Evolutionary conservation across 2,888 invertebrate genomes (phyloP).

Genomic region (Enchytraeus crypticus): DNA sequence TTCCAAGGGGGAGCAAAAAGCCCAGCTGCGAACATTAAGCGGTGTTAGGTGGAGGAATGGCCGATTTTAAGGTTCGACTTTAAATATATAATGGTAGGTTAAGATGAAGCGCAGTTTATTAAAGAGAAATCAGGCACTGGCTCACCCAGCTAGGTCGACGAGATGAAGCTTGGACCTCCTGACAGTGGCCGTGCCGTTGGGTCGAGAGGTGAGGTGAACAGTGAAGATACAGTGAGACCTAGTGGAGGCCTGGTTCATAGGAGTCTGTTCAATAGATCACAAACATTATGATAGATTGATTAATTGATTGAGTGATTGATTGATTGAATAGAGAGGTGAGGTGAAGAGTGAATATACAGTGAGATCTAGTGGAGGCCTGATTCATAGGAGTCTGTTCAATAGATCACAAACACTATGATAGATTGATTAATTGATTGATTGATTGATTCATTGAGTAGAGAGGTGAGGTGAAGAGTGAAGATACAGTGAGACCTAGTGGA

Average conservation of each 20-base stretch:
- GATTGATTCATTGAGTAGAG: constrained; percentile 43
- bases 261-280: constrained; percentile 46
- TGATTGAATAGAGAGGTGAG: constrained; percentile 42
- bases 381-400: constrained; percentile 49
- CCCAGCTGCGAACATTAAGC: too few species aligned
- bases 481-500: constrained; percentile 50
- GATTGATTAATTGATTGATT: too few species aligned
- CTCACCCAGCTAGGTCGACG: constrained; percentile 49
- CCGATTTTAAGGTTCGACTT: too few species aligned
- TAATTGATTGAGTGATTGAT: constrained; percentile 45
- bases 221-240: constrained; percentile 50
- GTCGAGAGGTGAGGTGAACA: constrained; percentile 44
- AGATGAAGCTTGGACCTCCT: constrained; percentile 47
- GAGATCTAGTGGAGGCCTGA: constrained; percentile 49
- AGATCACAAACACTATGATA: background rate
- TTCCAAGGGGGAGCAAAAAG: too few species aligned
- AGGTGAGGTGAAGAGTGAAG: constrained; percentile 47
- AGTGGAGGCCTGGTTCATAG: constrained; percentile 50
- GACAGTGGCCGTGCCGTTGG: constrained; percentile 45
- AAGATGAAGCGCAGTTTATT: too few species aligned
- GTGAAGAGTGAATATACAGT: constrained; percentile 50
- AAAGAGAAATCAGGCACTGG: too few species aligned
- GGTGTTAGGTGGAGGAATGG: too few species aligned
- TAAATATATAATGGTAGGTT: too few species aligned
- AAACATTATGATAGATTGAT: background rate